phyloP scores from a whole-genome alignment of 1,140 invertebrate genomes.

The Conus betulinus region DNA sequence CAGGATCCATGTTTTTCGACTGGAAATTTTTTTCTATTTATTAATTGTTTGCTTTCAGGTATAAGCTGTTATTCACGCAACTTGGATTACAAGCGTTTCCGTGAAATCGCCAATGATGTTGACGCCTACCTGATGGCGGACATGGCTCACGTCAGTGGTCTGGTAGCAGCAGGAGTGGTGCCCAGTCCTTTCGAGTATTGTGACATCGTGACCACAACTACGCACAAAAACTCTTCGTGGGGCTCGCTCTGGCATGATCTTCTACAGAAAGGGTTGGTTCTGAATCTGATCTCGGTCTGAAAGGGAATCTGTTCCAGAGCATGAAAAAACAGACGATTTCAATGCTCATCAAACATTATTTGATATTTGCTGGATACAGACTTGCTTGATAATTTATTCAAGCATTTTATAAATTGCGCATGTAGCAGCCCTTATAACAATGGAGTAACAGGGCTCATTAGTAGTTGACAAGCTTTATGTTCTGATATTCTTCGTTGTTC shows the following conservation, averaged over 20 bases:
- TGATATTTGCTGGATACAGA: no score
- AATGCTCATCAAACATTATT: no score
- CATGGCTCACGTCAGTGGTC: constrained; percentile 95
- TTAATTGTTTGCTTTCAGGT: constrained; percentile 76
- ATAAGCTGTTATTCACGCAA: constrained; percentile 89
- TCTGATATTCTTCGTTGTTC: no score
- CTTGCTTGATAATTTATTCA: no score
- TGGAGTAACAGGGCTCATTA: no score
- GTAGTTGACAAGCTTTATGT: no score
- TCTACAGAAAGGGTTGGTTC: constrained; percentile 87
- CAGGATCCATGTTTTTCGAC: no score
- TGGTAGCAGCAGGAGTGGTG: constrained; percentile 91
- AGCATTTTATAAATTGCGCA: no score
- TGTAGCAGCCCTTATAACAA: no score
- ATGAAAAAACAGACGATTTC: no score
- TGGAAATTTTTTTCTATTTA: no score
- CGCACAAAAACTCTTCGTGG: constrained; percentile 96
- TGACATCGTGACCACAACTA: constrained; percentile 96
- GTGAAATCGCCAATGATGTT: constrained; percentile 90
- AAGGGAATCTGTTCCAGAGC: no score
- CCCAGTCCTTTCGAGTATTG: constrained; percentile 94
- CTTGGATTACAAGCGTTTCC: constrained; percentile 90
- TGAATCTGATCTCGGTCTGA: neutral
- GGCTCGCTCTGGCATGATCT: constrained; percentile 91
- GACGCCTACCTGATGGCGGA: constrained; percentile 94